Evolutionary conservation across 2,888 invertebrate species (phyloP), one percentile per base, ranked within the genome.

Genomic region (Norana najaformis): DNA sequence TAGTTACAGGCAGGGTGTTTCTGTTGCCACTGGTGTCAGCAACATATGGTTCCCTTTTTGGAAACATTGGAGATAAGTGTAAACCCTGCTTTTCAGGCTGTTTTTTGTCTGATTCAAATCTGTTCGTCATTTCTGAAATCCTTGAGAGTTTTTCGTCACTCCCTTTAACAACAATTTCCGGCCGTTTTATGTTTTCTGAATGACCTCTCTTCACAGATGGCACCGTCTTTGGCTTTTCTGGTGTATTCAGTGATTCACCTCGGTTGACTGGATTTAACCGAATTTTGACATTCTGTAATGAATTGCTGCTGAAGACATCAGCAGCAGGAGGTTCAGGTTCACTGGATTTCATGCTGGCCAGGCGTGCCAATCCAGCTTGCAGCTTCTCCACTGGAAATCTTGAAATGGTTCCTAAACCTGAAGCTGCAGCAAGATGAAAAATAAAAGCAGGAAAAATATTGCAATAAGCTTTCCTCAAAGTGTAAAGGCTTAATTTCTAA

Each of bases 361-460:
- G 30, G 69, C 69, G 69, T 16, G 69, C 69, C 69, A 69, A 69
- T n/a, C 11, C 69, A 69, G 69, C 69, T 69, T 69, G 69, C 69
- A 69, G n/a, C 69, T 69, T 69, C 69, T 69, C 30, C 69, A 69
- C 69, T n/a, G 69, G 69, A 69, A 69, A 69, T 69, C 69, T 69
- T n/a, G n/a, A n/a, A n/a, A n/a, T n/a, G n/a, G n/a, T n/a, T n/a
- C 30, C 69, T 69, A n/a, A 69, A 69, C 69, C n/a, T 11, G 69
- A 30, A n/a, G n/a, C 69, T n/a, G 69, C 30, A 0, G 69, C 3
- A 69, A 30, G n/a, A 69, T 11, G n/a, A 47, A 69, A 69, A 6
- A 69, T n/a, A 69, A n/a, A 69, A n/a, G n/a, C 69, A n/a, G 23
- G n/a, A 69, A 69, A 69, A 69, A 5, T n/a, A 69, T 13, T 69